Percentiles rank a stretch among this genome's conserved stretches.
These are phyloP conservation scores for Temnothorax nylanderi DNA, from an alignment of 1,140 invertebrate species.

Conservation along the genomic window DNA sequence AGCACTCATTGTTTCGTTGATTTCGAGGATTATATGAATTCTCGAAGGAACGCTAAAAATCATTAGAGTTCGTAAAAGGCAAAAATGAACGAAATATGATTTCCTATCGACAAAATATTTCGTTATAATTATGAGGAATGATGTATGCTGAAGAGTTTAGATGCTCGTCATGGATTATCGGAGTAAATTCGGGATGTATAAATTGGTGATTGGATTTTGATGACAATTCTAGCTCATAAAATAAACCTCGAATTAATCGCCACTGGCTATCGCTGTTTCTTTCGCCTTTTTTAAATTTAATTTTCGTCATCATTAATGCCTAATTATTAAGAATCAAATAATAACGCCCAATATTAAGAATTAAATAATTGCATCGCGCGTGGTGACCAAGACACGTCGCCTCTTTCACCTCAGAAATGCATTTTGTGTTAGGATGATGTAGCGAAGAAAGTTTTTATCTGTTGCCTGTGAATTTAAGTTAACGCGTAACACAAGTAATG, in stretches of 20 bases:
- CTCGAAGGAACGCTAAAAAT: neutral
- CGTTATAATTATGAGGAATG: neutral
- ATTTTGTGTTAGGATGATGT: neutral
- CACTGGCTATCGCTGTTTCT: too few species aligned
- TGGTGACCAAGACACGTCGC: neutral
- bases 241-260: slow-evolving; percentile 9
- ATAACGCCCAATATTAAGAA: neutral
- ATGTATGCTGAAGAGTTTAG: neutral
- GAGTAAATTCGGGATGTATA: neutral
- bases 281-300: neutral
- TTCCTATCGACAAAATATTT: neutral
- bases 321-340: too few species aligned
- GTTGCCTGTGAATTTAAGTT: slow-evolving; percentile 24
- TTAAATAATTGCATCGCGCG: neutral
- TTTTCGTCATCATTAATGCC: neutral
- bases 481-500: slow-evolving; percentile 1
- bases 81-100: slow-evolving; percentile 2
- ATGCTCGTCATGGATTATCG: neutral
- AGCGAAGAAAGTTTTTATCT: neutral
- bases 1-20: slow-evolving; percentile 34
- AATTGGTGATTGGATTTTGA: neutral
- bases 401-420: neutral
- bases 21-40: neutral
- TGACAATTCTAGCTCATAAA: neutral
- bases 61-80: neutral